Evolutionary conservation across 1,140 invertebrate species (phyloP).

Genomic region (Drosophila athabasca): DNA sequence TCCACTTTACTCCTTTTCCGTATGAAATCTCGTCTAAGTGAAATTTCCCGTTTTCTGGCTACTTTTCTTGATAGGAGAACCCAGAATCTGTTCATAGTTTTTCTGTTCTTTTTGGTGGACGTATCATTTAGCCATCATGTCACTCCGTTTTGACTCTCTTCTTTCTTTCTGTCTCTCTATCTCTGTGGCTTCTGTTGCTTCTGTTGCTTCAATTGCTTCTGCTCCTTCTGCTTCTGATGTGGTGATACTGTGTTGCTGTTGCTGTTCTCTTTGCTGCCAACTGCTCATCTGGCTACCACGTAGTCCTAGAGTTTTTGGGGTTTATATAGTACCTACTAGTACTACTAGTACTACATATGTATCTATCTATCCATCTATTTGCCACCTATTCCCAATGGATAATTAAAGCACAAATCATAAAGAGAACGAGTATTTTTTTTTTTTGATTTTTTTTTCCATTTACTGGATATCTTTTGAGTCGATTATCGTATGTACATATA

Average conservation of each 20-base stretch:
- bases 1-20: too few relatives aligned
- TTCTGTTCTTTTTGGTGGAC: slow-evolving; percentile 30
- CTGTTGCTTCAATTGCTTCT: slow-evolving; percentile 20
- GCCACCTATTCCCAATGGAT: too few relatives aligned
- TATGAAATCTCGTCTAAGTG: slow-evolving; percentile 25
- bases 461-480: too few relatives aligned
- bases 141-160: slow-evolving; percentile 53
- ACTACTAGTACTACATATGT: too few relatives aligned
- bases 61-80: slow-evolving; percentile 16
- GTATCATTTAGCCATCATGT: slow-evolving; percentile 76
- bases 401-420: too few relatives aligned
- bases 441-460: too few relatives aligned
- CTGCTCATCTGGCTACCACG: slow-evolving; percentile 51
- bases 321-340: too few relatives aligned
- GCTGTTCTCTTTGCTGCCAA: slow-evolving; percentile 43
- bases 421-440: too few relatives aligned
- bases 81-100: slow-evolving; percentile 18
- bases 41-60: slow-evolving; percentile 37
- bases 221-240: slow-evolving; percentile 16
- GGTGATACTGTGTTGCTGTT: slow-evolving; percentile 10
- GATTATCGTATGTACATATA: too few relatives aligned
- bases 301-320: too few relatives aligned
- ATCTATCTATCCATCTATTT: too few relatives aligned
- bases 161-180: slow-evolving; percentile 5
- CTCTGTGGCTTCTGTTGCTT: slow-evolving; percentile 20